Percentiles rank a stretch among this genome's conserved stretches.
Evolutionary conservation across 2,113 vertebrate species (phyloP).

Genomic region (Pelobates fuscus): DNA sequence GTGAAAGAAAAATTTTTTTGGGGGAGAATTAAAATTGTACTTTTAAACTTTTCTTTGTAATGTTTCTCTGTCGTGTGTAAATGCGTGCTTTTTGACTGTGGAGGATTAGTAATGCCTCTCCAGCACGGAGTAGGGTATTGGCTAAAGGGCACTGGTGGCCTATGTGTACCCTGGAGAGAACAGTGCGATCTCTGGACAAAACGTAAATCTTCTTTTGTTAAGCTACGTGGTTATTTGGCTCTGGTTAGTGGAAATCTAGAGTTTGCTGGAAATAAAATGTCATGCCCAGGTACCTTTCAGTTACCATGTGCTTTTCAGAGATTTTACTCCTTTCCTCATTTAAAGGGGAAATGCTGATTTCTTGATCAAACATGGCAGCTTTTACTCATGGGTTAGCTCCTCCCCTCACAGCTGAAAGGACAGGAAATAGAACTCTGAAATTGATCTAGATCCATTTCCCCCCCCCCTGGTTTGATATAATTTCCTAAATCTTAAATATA

Average conservation of each 20-base stretch:
- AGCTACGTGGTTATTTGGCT: constrained; percentile 7
- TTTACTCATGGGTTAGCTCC: neutral
- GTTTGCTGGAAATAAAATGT: neutral
- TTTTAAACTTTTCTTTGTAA: neutral
- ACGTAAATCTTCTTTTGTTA: neutral
- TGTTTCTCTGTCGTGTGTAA: neutral
- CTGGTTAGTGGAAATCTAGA: neutral
- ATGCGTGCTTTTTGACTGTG: neutral
- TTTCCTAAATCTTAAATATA: too few relatives aligned
- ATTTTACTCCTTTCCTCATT: too few relatives aligned
- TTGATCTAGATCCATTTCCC: too few relatives aligned
- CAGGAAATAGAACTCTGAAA: too few relatives aligned
- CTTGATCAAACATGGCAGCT: too few relatives aligned
- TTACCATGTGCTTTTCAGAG: constrained; percentile 6
- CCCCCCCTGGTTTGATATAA: too few relatives aligned
- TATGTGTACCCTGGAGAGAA: neutral
- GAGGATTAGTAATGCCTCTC: neutral
- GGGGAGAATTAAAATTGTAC: neutral
- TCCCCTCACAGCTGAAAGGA: too few relatives aligned
- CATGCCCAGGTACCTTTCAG: constrained; percentile 13
- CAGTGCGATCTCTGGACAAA: neutral
- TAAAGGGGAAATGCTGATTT: too few relatives aligned
- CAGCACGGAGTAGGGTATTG: neutral
- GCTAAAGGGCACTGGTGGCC: neutral
- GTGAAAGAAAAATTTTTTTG: neutral